Percentiles rank a stretch among this genome's conserved stretches.
phyloP scores from a whole-genome alignment of 2,113 vertebrate species.

The Mystacornis crossleyi region DNA sequence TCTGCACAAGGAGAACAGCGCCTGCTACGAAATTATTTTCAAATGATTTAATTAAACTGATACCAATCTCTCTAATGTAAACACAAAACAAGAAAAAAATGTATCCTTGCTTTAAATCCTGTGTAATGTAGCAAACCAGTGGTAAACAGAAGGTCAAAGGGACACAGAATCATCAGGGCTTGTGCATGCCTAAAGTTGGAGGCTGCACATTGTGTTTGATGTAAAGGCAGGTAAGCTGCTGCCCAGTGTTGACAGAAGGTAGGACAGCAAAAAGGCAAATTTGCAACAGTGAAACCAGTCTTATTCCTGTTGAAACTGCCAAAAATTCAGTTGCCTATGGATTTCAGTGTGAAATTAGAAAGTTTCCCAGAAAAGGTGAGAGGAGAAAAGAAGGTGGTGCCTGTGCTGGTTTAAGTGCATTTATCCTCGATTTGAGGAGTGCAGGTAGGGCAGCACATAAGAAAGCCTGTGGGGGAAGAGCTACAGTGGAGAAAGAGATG shows the following conservation, averaged over 20 bases:
- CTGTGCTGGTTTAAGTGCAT: background rate
- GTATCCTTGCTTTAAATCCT: background rate
- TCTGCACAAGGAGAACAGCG: background rate
- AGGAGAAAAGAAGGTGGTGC: background rate
- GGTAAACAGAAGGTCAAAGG: background rate
- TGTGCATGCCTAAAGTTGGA: background rate
- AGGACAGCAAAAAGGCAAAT: background rate
- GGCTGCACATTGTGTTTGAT: background rate
- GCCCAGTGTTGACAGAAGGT: background rate
- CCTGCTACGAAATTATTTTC: background rate
- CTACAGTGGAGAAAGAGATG: background rate
- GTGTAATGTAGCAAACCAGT: background rate
- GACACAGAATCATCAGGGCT: too few species aligned
- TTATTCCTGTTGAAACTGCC: background rate
- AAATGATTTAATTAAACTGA: constrained; percentile 42
- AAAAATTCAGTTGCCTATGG: background rate
- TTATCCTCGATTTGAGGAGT: background rate
- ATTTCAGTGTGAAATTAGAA: background rate
- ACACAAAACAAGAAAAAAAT: constrained; percentile 23
- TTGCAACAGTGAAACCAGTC: background rate
- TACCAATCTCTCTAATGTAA: constrained; percentile 15
- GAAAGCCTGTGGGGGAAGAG: background rate
- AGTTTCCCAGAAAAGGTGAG: background rate
- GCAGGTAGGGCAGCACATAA: rapidly evolving
- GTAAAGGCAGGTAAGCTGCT: background rate